Evolutionary conservation across 2,113 vertebrate genomes (phyloP).

Genomic region (Ardeotis arabs): DNA sequence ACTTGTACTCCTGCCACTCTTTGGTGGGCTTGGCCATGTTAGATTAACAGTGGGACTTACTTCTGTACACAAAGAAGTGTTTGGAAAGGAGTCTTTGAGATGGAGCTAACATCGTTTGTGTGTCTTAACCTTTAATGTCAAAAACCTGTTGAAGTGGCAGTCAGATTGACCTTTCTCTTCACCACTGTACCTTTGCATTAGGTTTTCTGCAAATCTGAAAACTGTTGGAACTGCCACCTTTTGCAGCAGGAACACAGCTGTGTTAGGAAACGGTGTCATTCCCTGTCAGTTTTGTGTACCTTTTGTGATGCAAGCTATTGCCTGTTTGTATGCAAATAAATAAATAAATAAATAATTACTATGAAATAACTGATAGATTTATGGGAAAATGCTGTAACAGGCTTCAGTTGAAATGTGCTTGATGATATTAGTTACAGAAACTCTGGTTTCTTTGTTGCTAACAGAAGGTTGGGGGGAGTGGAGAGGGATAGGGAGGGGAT

Average conservation of each 20-base stretch:
- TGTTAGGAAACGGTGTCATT: background rate
- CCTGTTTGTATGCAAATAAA: background rate
- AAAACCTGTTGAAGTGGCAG: slow-evolving; percentile 13
- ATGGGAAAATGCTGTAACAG: background rate
- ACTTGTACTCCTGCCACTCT: background rate
- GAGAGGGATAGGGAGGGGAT: background rate
- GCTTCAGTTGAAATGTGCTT: background rate
- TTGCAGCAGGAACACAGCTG: background rate
- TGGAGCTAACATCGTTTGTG: background rate
- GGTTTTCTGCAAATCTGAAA: background rate
- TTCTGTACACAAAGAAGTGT: background rate
- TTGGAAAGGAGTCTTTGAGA: background rate
- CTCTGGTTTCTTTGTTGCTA: background rate
- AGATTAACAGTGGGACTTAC: background rate
- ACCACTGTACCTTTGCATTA: background rate
- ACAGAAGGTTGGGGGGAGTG: background rate
- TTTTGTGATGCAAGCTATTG: background rate
- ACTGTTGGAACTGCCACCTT: background rate
- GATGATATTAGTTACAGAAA: background rate
- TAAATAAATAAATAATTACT: background rate
- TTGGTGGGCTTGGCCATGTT: accelerated
- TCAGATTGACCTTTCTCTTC: slow-evolving; percentile 29
- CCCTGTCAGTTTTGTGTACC: background rate
- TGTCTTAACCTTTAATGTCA: slow-evolving; percentile 11
- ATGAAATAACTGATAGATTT: background rate